Percentiles rank a stretch among this genome's conserved stretches.
These are phyloP conservation scores for Athene cunicularia DNA, from an alignment of 2,113 vertebrate species.

Conservation along the genomic window DNA sequence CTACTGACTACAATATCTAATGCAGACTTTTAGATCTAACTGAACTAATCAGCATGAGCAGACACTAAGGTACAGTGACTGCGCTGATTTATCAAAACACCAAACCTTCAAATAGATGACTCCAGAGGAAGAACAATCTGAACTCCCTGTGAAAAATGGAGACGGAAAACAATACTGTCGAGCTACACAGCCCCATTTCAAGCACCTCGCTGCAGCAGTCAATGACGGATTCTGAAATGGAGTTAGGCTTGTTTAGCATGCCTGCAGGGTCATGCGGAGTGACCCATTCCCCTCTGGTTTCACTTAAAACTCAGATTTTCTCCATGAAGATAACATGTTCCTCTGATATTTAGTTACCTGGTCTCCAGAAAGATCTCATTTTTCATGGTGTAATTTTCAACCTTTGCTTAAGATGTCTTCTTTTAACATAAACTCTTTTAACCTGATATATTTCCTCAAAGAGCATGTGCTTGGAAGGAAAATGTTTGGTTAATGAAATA, in stretches of 20 bases:
- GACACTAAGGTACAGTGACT: background rate
- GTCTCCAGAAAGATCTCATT: conserved; percentile 37
- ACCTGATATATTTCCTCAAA: background rate
- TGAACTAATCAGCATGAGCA: background rate
- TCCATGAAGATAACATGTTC: conserved; percentile 42
- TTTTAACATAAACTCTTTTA: conserved; percentile 20
- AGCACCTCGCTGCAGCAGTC: conserved; percentile 17
- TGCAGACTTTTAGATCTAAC: background rate
- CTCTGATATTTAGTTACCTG: conserved; percentile 49
- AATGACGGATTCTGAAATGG: conserved; percentile 29
- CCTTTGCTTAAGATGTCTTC: conserved; percentile 26
- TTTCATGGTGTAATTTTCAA: conserved; percentile 54
- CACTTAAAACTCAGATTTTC: conserved; percentile 59
- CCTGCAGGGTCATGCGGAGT: conserved; percentile 48
- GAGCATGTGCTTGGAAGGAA: background rate
- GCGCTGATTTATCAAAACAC: conserved; percentile 30
- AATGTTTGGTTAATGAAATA: background rate
- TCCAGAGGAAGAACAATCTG: background rate
- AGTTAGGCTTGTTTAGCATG: conserved; percentile 47
- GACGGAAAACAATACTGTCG: conserved; percentile 21
- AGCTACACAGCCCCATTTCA: conserved; percentile 62
- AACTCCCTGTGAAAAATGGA: conserved; percentile 48
- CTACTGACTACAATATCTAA: background rate
- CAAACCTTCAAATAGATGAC: conserved; percentile 3
- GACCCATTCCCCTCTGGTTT: conserved; percentile 58